Evolutionary conservation across 2,888 invertebrate species (phyloP), one percentile per base, ranked within the genome.

Genomic region (Chrysolina oricalcia): DNA sequence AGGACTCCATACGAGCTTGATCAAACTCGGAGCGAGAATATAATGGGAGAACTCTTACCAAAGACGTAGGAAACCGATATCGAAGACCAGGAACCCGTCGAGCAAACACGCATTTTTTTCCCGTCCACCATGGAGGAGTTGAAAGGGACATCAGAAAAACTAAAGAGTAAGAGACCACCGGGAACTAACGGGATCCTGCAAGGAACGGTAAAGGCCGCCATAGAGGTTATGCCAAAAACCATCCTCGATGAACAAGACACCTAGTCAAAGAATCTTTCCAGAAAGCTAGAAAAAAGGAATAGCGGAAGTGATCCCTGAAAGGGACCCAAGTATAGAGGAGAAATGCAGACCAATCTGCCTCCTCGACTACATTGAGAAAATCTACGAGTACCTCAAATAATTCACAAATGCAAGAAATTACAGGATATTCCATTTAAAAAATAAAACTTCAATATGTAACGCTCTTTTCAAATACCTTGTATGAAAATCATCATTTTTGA

Each of bases 31-130:
- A 27, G 5, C 2, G 27, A 27, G 5, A 35, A 35, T 8, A 3
- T 35, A 3, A 46, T 56, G 13, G 65, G 17, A 10, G 73, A 62
- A 13, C 70, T 73, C 9, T 73, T 73, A 11, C 70, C 73, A n/a
- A 15, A 11, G 5, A 23, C 43, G 17, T 9, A 66, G 2, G 17
- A 11, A 5, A 2, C 1, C 11, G 11, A 15, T 9, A 19, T 27
- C 5, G 27, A 27, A 5, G 17, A 10, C 21, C 10, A 0, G 3
- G 21, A 8, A 4, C 50, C 50, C 6, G 23, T 13, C 6, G 46
- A 62, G 6, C 15, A 46, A n/a, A 23, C 66, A 8, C 41, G 21
- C 0, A n/a, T n/a, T n/a, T 53, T 19, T 0, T 23, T 41, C 0
- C 53, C 17, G 0, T 65, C 53, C 64, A 71, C 59, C 8, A n/a